phyloP scores from a whole-genome alignment of 2,113 vertebrate species.

The Sebastes schlegelii region DNA sequence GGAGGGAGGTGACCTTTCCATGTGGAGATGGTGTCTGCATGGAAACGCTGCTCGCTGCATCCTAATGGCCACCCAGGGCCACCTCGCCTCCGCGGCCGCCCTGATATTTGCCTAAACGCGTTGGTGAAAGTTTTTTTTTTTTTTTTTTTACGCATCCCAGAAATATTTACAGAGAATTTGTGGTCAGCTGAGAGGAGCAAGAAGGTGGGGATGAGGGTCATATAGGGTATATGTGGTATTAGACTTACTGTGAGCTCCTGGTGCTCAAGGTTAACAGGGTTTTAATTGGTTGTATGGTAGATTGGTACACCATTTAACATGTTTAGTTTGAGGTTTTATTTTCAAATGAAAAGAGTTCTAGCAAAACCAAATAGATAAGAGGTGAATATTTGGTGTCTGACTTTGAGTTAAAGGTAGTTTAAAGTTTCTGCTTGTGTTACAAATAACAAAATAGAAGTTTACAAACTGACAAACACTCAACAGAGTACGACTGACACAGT shows the following conservation, averaged over 20 bases:
- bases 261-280: conserved; percentile 9
- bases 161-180: conserved; percentile 78
- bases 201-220: conserved; percentile 1
- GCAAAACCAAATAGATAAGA: neutral
- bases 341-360: neutral
- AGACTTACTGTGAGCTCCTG: neutral
- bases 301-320: neutral
- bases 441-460: conserved; percentile 37
- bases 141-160: conserved; percentile 58
- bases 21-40: conserved; percentile 84
- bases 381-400: conserved; percentile 1
- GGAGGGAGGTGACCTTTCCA: conserved; percentile 87
- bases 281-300: conserved; percentile 4
- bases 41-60: conserved; percentile 81
- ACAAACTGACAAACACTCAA: conserved; percentile 39
- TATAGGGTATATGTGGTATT: neutral
- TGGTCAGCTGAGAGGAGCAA: conserved; percentile 52
- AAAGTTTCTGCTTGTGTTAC: conserved; percentile 17
- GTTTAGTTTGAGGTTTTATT: neutral
- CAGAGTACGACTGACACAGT: conserved; percentile 56
- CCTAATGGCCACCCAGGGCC: conserved; percentile 86
- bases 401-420: conserved; percentile 3
- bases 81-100: conserved; percentile 73
- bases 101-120: conserved; percentile 88
- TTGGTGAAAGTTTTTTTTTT: conserved; percentile 66